phyloP scores from a whole-genome alignment of 2,888 invertebrate species.

The Leptinotarsa rubiginosa region DNA sequence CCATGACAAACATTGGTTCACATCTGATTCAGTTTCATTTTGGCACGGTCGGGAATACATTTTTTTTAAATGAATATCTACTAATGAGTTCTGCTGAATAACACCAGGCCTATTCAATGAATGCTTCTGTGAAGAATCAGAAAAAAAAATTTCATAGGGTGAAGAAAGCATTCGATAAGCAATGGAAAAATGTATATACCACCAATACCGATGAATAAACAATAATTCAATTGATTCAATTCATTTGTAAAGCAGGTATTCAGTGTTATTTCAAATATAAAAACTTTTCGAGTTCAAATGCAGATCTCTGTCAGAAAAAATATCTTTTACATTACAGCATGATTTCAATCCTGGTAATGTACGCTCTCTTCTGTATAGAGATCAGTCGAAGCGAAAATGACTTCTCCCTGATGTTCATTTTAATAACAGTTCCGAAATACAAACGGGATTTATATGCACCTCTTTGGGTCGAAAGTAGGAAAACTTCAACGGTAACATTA shows the following conservation, averaged over 20 bases:
- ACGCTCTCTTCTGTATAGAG: constrained; percentile 41
- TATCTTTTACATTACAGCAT: constrained; percentile 27
- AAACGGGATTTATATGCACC: neutral
- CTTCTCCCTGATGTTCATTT: constrained; percentile 43
- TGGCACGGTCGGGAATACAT: no score
- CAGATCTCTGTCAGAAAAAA: constrained; percentile 23
- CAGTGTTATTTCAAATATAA: constrained; percentile 37
- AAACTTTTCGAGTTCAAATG: constrained; percentile 30
- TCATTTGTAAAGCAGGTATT: neutral
- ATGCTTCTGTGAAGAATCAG: no score
- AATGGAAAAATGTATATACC: no score
- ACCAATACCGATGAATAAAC: no score
- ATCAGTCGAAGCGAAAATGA: constrained; percentile 39
- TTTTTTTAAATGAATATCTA: no score
- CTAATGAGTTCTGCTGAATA: no score
- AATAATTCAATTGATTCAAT: neutral
- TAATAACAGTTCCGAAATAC: constrained; percentile 32
- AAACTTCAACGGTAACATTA: no score
- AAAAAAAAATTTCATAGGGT: no score
- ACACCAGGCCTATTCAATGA: no score
- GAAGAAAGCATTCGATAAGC: no score
- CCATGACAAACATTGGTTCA: no score
- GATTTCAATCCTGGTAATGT: constrained; percentile 52
- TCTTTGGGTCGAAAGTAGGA: neutral
- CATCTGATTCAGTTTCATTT: no score